Percentiles rank a stretch among this genome's conserved stretches.
phyloP scores from a whole-genome alignment of 1,140 invertebrate species.

The Drosophila funebris region DNA sequence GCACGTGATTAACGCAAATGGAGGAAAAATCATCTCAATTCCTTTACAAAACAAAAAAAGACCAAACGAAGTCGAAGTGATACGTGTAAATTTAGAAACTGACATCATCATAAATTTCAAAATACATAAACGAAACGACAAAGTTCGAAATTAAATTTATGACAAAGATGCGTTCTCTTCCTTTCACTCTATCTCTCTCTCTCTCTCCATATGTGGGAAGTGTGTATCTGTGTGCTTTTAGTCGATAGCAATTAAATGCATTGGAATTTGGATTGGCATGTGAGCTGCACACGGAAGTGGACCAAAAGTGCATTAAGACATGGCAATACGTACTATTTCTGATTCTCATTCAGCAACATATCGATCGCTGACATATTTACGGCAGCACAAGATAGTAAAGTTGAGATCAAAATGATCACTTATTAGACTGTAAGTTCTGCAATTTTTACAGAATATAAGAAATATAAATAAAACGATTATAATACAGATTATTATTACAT shows the following conservation, averaged over 20 bases:
- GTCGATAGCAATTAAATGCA: constrained; percentile 27
- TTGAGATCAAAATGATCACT: neutral
- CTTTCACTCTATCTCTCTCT: neutral
- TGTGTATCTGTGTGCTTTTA: constrained; percentile 11
- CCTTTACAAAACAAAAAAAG: constrained; percentile 4
- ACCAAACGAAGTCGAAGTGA: constrained; percentile 4
- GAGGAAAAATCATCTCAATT: constrained; percentile 28
- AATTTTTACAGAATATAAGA: no score
- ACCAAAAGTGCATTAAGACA: constrained; percentile 3
- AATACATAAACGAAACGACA: constrained; percentile 26
- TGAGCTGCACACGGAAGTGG: constrained; percentile 17
- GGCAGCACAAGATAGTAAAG: neutral
- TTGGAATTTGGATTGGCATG: constrained; percentile 23
- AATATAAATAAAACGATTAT: no score
- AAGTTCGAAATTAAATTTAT: constrained; percentile 58
- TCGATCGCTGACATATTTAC: no score
- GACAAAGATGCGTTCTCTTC: constrained; percentile 10
- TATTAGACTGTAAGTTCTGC: neutral
- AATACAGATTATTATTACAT: no score
- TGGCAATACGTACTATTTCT: neutral
- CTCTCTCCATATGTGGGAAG: no score
- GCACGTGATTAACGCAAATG: constrained; percentile 42
- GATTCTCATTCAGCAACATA: no score
- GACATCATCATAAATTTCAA: constrained; percentile 55
- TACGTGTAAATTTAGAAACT: constrained; percentile 53